Evolutionary conservation across 2,888 invertebrate species (phyloP).

Genomic region (Willowsia nigromaculata): DNA sequence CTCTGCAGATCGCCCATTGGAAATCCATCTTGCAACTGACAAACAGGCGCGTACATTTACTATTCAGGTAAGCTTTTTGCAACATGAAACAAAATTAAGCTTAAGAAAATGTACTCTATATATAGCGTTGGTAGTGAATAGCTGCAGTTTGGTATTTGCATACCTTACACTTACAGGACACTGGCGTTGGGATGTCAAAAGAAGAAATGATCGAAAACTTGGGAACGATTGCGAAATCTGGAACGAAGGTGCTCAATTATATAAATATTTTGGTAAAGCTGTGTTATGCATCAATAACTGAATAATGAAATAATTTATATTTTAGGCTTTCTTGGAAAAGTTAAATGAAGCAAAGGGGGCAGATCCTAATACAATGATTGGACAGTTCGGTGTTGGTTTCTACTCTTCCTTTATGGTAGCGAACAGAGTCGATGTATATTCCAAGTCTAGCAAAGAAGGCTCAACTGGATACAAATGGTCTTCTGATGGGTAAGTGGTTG

Average conservation of each 20-base stretch:
- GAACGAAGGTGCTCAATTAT: slow-evolving; percentile 87
- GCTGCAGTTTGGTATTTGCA: too few species aligned
- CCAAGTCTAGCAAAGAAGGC: slow-evolving; percentile 85
- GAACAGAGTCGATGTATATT: slow-evolving; percentile 94
- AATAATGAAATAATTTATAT: slow-evolving; percentile 80
- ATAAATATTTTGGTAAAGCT: too few species aligned
- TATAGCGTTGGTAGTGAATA: slow-evolving; percentile 69
- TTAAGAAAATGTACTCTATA: too few species aligned
- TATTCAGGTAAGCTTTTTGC: slow-evolving; percentile 85
- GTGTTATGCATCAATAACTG: background rate
- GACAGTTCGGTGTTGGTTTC: slow-evolving; percentile 99
- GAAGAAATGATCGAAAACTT: slow-evolving; percentile 94
- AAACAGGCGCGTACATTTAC: slow-evolving; percentile 91
- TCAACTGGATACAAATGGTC: slow-evolving; percentile 84
- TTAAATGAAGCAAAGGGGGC: slow-evolving; percentile 83
- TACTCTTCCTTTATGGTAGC: slow-evolving; percentile 99
- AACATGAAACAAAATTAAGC: background rate
- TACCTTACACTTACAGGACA: too few species aligned
- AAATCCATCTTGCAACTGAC: slow-evolving; percentile 93
- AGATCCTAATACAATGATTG: slow-evolving; percentile 89
- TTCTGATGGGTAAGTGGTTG: slow-evolving; percentile 74
- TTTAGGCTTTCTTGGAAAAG: slow-evolving; percentile 89
- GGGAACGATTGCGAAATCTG: slow-evolving; percentile 97
- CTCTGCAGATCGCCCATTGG: slow-evolving; percentile 86
- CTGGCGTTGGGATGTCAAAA: slow-evolving; percentile 96